These are phyloP conservation scores for Cyclargus thomasi DNA, from an alignment of 1,140 invertebrate genomes.

Conservation along the genomic window DNA sequence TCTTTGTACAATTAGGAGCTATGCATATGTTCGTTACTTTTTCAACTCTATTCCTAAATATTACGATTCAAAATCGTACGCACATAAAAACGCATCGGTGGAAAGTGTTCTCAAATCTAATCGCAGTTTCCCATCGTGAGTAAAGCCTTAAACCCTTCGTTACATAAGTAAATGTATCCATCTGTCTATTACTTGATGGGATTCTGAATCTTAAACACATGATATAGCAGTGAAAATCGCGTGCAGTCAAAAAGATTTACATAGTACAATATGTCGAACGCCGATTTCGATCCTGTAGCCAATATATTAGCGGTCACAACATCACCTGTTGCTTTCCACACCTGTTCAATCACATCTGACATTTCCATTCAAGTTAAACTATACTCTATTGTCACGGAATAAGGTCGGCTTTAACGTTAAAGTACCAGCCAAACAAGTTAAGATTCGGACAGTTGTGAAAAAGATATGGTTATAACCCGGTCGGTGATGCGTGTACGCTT, in stretches of 20 bases:
- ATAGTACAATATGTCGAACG: slow-evolving; percentile 58
- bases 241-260: slow-evolving; percentile 34
- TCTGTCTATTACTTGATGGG: slow-evolving; percentile 25
- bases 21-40: too few relatives aligned
- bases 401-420: slow-evolving; percentile 36
- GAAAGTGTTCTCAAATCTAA: slow-evolving; percentile 22
- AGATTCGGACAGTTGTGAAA: slow-evolving; percentile 43
- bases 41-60: not conserved
- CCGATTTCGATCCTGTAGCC: slow-evolving; percentile 58
- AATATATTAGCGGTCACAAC: slow-evolving; percentile 67
- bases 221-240: slow-evolving; percentile 23
- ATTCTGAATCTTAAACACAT: slow-evolving; percentile 28
- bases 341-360: slow-evolving; percentile 71
- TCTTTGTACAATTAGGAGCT: too few relatives aligned
- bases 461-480: slow-evolving; percentile 41
- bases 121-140: slow-evolving; percentile 22
- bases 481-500: slow-evolving; percentile 27
- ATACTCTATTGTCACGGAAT: slow-evolving; percentile 16
- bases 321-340: slow-evolving; percentile 64
- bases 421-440: slow-evolving; percentile 43
- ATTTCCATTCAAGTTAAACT: slow-evolving; percentile 24
- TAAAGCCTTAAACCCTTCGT: slow-evolving; percentile 12
- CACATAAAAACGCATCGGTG: not conserved
- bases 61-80: not conserved
- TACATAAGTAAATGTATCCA: slow-evolving; percentile 35